These are phyloP conservation scores for Pediacus dermestoides DNA, from an alignment of 2,888 invertebrate species.

Conservation along the genomic window DNA sequence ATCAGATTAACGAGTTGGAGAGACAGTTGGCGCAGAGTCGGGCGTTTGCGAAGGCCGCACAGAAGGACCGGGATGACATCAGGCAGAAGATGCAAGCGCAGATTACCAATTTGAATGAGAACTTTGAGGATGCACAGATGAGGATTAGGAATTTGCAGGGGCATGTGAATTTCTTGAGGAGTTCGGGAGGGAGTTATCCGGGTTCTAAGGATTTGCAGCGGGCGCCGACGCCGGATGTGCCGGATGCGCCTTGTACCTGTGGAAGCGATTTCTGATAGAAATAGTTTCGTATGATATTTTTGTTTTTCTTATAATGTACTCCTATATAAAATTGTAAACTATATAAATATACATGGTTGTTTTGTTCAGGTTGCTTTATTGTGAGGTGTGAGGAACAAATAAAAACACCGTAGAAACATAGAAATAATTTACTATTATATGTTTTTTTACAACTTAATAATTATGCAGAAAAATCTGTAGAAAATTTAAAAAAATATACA, in stretches of 20 bases:
- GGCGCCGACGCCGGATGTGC: constrained; percentile 10
- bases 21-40: constrained; percentile 62
- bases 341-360: too few relatives aligned
- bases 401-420: neutral
- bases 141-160: constrained; percentile 61
- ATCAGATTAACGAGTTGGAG: constrained; percentile 64
- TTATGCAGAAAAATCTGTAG: constrained; percentile 7
- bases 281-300: too few relatives aligned
- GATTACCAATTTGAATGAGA: constrained; percentile 63
- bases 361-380: neutral
- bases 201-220: neutral
- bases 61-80: constrained; percentile 67
- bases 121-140: constrained; percentile 64
- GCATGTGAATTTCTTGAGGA: constrained; percentile 61
- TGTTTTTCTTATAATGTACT: neutral
- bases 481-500: constrained; percentile 7
- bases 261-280: constrained; percentile 27
- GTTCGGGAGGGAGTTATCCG: constrained; percentile 41
- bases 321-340: too few relatives aligned
- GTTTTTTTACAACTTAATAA: constrained; percentile 10
- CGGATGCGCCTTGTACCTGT: constrained; percentile 38
- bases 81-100: constrained; percentile 68
- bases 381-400: neutral
- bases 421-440: constrained; percentile 4
- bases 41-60: constrained; percentile 61